phyloP scores from a whole-genome alignment of 2,797 vertebrate species.

The Tokudaia muenninki region DNA sequence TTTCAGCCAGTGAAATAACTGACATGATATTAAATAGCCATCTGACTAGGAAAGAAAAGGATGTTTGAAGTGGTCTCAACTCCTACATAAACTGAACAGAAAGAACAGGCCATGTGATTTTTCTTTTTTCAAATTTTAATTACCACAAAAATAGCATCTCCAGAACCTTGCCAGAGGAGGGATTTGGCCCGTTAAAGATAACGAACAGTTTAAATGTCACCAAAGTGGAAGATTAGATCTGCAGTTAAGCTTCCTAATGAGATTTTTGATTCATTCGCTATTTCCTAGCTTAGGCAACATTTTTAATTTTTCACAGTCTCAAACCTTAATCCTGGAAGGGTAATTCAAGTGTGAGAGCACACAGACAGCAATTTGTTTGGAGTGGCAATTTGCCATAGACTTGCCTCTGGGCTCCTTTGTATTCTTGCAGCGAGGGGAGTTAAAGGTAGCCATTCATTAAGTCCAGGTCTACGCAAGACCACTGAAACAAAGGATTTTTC shows the following conservation, averaged over 20 bases:
- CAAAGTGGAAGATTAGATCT: slow-evolving; percentile 74
- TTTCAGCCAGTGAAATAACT: slow-evolving; percentile 76
- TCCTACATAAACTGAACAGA: slow-evolving; percentile 78
- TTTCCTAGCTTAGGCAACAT: slow-evolving; percentile 70
- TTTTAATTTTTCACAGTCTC: slow-evolving; percentile 80
- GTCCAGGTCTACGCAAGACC: slow-evolving; percentile 31
- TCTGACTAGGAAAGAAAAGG: slow-evolving; percentile 74
- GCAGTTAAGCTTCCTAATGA: slow-evolving; percentile 70
- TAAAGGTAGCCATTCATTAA: slow-evolving; percentile 68
- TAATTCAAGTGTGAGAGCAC: slow-evolving; percentile 74
- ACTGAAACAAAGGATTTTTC: slow-evolving; percentile 62
- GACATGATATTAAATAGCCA: slow-evolving; percentile 80
- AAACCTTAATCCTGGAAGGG: slow-evolving; percentile 75
- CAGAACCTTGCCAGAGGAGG: slow-evolving; percentile 76
- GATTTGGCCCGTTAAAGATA: slow-evolving; percentile 82
- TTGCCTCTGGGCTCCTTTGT: slow-evolving; percentile 41
- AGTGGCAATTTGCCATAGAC: slow-evolving; percentile 71
- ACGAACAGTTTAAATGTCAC: slow-evolving; percentile 70
- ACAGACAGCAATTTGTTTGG: slow-evolving; percentile 62
- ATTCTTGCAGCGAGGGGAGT: slow-evolving; percentile 53
- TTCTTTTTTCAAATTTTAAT: slow-evolving; percentile 61
- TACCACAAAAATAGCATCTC: slow-evolving; percentile 80
- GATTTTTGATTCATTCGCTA: slow-evolving; percentile 77
- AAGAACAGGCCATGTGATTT: slow-evolving; percentile 74
- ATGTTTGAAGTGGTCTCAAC: slow-evolving; percentile 81